Evolutionary conservation across 1,140 invertebrate species (phyloP).

Genomic region (Stenopsyche tienmushanensis): DNA sequence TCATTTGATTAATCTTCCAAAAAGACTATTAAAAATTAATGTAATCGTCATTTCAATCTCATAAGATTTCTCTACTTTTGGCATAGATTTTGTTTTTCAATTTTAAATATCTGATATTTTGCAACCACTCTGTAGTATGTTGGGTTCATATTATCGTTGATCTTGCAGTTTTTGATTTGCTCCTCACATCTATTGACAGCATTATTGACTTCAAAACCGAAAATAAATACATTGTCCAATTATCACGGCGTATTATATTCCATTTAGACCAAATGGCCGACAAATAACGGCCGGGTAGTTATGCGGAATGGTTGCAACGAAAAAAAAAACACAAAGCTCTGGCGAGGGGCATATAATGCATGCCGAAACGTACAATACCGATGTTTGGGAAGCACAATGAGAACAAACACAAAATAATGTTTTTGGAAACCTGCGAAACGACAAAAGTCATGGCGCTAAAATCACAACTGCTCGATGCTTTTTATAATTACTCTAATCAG

Average conservation of each 20-base stretch:
- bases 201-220: slow-evolving; percentile 38
- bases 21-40: no score
- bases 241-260: slow-evolving; percentile 35
- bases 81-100: no score
- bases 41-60: no score
- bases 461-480: no score
- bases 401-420: not conserved
- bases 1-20: no score
- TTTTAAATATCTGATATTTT: not conserved
- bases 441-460: not conserved
- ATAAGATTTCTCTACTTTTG: no score
- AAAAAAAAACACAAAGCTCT: slow-evolving; percentile 1
- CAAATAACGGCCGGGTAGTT: slow-evolving; percentile 30
- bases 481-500: no score
- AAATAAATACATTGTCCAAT: slow-evolving; percentile 40
- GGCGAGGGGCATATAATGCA: not conserved
- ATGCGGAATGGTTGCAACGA: no score
- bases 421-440: not conserved
- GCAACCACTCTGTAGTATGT: not conserved
- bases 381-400: not conserved
- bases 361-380: not conserved
- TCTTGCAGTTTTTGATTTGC: slow-evolving; percentile 18
- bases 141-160: not conserved
- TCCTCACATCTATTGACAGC: slow-evolving; percentile 19
- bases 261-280: slow-evolving; percentile 35